Base-by-base conservation (phyloP, 2,113 vertebrate genomes). In the Calidris pygmaea region DNA sequence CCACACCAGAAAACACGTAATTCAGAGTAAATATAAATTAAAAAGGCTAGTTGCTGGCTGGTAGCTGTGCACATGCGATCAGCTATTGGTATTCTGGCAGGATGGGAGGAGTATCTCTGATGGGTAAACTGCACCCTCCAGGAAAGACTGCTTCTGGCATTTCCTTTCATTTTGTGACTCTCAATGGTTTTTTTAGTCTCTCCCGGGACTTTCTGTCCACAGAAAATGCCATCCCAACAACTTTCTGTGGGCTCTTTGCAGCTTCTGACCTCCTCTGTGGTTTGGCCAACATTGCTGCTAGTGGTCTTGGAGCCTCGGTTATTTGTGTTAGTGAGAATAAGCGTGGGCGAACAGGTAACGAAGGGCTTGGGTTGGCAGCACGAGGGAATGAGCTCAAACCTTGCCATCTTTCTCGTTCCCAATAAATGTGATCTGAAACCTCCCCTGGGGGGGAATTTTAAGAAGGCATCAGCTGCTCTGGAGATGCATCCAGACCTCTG, bases 401-500 rank as follows among this genome's bases (percentile, higher is more conserved):
- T 88, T 43, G 8, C 37, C 59, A 20, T 48, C 12, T 48, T 87
- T 43, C 81, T 59, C 13, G 10, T 63, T 95, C 68, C 59, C 9
- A 41, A n/a, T 81, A 94, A 95, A 77, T 24, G 10, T 60, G 12
- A n/a, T 7, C 29, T 56, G 12, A 43, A 47, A 30, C 85, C 47
- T 89, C 85, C 50, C 41, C 62, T 22, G 29, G 48, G 92, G 43
- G 56, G 56, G 29, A n/a, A 39, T 65, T 89, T 96, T 72, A 67
- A 48, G 63, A 92, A 73, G 53, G 30, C 68, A 75, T 81, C 72
- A 76, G 73, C 84, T 84, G 50, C 39, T 85, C 56, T 81, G 75
- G 58, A 48, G 45, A 55, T 65, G 56, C 77, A 80, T 63, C 82
- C 68, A 93, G 91, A 89, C 30, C 84, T 96, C 89, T 90, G 79